Percentiles rank a stretch among this genome's conserved stretches.
Conservation (phyloP, 2,888 invertebrate species). For the Parapristionchus giblindavisi region DNA sequence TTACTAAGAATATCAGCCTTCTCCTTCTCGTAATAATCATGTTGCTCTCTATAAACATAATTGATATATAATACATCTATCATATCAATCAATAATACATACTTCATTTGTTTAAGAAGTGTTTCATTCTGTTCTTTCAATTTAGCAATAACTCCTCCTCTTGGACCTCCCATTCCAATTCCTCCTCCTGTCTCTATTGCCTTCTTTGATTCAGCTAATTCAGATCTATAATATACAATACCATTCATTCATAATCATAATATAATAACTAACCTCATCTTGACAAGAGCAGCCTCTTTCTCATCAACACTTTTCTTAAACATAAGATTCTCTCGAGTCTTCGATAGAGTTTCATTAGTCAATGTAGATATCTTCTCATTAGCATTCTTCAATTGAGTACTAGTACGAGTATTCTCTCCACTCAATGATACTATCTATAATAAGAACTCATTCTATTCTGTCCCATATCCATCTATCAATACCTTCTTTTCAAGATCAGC, state of each 20-base stretch:
- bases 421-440: no score
- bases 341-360: not conserved
- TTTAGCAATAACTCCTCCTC: not conserved
- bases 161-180: not conserved
- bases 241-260: conserved; percentile 3
- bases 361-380: conserved; percentile 4
- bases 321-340: not conserved
- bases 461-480: not conserved
- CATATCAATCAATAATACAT: no score
- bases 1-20: not conserved
- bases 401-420: no score
- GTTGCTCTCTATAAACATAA: no score
- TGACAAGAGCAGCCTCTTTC: not conserved
- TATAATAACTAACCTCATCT: not conserved
- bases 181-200: not conserved
- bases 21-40: not conserved
- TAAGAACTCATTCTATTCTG: no score
- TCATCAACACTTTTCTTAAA: conserved; percentile 1
- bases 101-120: not conserved
- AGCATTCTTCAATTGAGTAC: conserved; percentile 12
- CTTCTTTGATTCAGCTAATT: not conserved
- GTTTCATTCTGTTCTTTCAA: not conserved
- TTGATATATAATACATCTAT: no score
- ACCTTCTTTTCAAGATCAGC: conserved; percentile 4
- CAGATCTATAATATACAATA: not conserved